Base-by-base conservation (phyloP, 2,113 vertebrate genomes). In the Scartelaos histophorus region DNA sequence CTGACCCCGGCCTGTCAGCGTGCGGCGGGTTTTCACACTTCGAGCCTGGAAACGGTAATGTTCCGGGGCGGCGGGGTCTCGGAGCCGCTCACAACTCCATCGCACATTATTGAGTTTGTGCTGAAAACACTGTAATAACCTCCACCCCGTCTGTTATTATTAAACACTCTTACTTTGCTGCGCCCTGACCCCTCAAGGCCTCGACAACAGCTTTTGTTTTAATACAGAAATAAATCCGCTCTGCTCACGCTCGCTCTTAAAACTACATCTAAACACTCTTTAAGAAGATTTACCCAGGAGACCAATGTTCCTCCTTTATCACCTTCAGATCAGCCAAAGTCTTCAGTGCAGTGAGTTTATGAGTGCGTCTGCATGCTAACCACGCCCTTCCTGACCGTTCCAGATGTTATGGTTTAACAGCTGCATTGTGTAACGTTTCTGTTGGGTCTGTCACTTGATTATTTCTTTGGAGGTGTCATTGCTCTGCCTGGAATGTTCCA, bases 1-100 rank as follows among this genome's bases (percentile, higher is more conserved):
- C 47, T 75, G 70, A 84, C 70, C 73, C 17, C 0, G 3, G 13
- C 38, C 34, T 38, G 65, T 70, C 66, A 74, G 66, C 66, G 60
- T 68, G 43, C 45, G 68, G 67, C 74, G 69, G 12, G 58, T 82
- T 80, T 74, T 76, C 15, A 10, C 64, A 72, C 46, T 67, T 21
- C 29, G 29, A 45, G 16, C 5, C 1, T 65, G 64, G 73, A 67
- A 46, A 60, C 57, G 0, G 43, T 70, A 62, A 53, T 38, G 46
- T 11, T 11, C 67, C 45, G 13, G 62, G 49, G 35, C 47, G 24
- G 62, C 45, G 25, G 21, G 56, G 65, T 66, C 43, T 66, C 45
- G 7, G 43, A 70, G 69, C 61, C 51, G 34, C 13, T 13, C 71
- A 68, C 10, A 6, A 16, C n/a, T 45, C 17, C 19, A 1, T 45